These are phyloP conservation scores for Wiebesia pumilae DNA, from an alignment of 1,140 invertebrate species.

Conservation along the genomic window DNA sequence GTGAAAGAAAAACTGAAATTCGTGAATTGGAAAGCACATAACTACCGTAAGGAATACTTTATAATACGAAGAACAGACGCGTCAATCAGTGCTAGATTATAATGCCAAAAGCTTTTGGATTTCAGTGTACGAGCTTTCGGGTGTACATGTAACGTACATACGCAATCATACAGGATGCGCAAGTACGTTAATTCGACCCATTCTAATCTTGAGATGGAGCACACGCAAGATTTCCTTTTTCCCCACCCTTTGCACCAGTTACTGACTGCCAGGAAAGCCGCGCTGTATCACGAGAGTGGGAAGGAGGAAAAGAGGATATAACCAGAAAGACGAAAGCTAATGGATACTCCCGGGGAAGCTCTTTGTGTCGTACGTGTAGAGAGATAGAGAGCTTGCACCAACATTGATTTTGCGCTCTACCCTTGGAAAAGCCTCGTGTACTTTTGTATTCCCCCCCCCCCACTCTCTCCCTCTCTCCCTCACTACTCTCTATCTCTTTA, in stretches of 20 bases:
- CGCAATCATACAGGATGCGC: not conserved
- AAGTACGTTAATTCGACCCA: conserved; percentile 32
- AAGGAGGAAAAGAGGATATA: not conserved
- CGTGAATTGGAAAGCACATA: no score
- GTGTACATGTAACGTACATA: not conserved
- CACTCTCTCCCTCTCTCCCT: not conserved
- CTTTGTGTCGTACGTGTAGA: conserved; percentile 21
- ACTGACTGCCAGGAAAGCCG: no score
- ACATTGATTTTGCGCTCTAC: conserved; percentile 41
- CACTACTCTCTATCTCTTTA: not conserved
- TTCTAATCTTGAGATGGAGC: conserved; percentile 32
- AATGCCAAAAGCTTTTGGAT: not conserved
- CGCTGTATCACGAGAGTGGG: not conserved
- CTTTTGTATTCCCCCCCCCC: not conserved
- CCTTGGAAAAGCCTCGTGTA: not conserved
- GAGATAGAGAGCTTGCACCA: conserved; percentile 2
- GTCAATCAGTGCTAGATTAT: not conserved
- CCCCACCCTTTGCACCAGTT: not conserved
- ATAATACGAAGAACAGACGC: no score
- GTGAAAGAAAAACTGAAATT: no score
- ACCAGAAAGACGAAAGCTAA: conserved; percentile 1
- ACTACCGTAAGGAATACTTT: no score
- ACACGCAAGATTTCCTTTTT: not conserved
- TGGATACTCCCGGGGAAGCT: conserved; percentile 25
- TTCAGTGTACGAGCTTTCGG: no score